phyloP scores from a whole-genome alignment of 2,113 vertebrate species.

The Bubo scandiacus region DNA sequence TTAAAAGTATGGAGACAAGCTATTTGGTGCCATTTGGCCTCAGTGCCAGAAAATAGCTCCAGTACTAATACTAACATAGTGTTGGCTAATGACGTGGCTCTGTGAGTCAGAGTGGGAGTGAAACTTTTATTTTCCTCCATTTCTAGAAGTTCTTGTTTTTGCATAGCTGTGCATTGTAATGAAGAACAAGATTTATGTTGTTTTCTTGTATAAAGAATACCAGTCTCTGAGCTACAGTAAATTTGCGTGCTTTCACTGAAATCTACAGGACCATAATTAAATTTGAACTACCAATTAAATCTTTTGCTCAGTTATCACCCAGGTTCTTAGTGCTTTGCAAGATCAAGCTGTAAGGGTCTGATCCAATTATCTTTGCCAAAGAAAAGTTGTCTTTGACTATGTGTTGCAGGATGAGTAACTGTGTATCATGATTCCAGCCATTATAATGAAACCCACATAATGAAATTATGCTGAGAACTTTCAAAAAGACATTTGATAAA shows the following conservation, averaged over 20 bases:
- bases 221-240: slow-evolving; percentile 20
- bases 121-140: neutral
- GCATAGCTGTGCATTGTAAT: neutral
- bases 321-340: slow-evolving; percentile 15
- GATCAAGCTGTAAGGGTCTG: slow-evolving; percentile 21
- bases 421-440: neutral
- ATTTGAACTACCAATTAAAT: slow-evolving; percentile 50
- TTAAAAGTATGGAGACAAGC: neutral
- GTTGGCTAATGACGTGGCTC: neutral
- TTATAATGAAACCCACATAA: neutral
- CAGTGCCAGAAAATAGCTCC: neutral
- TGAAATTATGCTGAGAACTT: neutral
- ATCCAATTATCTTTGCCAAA: slow-evolving; percentile 34
- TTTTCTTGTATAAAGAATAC: slow-evolving; percentile 27
- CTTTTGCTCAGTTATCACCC: slow-evolving; percentile 28
- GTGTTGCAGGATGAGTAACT: neutral
- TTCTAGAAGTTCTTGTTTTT: neutral
- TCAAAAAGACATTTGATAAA: neutral
- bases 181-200: slow-evolving; percentile 17
- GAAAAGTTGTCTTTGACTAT: slow-evolving; percentile 10
- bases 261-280: slow-evolving; percentile 38
- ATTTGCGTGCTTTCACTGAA: slow-evolving; percentile 45
- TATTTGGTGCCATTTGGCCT: neutral
- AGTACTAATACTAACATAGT: neutral
- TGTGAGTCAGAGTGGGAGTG: neutral